These are phyloP conservation scores for Tetanocera ferruginea DNA, from an alignment of 2,888 invertebrate species.

Conservation along the genomic window DNA sequence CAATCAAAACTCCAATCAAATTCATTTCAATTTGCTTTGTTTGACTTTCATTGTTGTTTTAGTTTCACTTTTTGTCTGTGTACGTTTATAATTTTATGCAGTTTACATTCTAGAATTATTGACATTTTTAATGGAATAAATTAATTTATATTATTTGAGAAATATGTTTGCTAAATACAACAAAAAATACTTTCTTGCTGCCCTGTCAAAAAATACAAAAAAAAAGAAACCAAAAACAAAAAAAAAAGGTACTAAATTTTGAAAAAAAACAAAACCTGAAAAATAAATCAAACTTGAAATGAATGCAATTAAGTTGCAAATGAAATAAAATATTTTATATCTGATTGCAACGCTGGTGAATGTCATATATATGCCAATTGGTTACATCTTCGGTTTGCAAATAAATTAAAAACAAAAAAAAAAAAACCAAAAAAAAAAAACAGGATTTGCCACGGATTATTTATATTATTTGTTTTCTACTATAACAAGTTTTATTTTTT, in stretches of 20 bases:
- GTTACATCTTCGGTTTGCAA: conserved; percentile 36
- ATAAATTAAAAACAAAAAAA: not conserved
- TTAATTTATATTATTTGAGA: conserved; percentile 20
- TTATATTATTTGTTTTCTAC: not conserved
- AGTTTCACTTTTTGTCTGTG: conserved; percentile 28
- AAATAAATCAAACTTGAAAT: conserved; percentile 23
- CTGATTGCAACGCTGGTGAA: conserved; percentile 59
- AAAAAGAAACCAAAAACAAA: conserved; percentile 31
- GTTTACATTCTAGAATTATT: conserved; percentile 38
- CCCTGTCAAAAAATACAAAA: conserved; percentile 40
- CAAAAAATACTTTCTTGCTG: conserved; percentile 2
- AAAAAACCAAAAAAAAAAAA: not conserved
- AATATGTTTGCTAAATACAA: conserved; percentile 36
- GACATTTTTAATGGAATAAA: conserved; percentile 41
- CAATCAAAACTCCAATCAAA: conserved; percentile 48
- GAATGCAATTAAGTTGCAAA: conserved; percentile 22
- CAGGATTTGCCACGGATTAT: not conserved
- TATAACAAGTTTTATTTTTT: not conserved
- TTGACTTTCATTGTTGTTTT: conserved; percentile 39
- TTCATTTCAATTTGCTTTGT: conserved; percentile 42
- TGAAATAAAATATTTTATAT: not conserved
- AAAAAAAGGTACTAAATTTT: conserved; percentile 21
- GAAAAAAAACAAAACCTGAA: conserved; percentile 4
- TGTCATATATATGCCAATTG: conserved; percentile 67
- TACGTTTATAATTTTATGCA: conserved; percentile 20